Evolutionary conservation across 1,140 invertebrate species (phyloP).

Genomic region (Heliconius eleuchia): DNA sequence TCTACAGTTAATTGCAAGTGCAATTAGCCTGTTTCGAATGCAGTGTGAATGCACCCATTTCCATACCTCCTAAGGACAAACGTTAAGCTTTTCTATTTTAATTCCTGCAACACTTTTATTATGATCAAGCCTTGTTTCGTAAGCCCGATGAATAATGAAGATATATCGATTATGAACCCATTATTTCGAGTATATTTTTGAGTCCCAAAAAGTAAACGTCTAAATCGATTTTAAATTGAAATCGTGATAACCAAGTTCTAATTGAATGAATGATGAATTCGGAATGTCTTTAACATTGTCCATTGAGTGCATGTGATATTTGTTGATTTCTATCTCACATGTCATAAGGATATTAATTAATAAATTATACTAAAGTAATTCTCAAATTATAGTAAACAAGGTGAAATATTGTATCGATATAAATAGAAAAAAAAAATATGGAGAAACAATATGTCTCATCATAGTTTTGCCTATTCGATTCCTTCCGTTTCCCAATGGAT

Average conservation of each 20-base stretch:
- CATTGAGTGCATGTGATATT: no score
- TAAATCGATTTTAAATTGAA: background rate
- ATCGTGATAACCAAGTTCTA: background rate
- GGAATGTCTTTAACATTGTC: no score
- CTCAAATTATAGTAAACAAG: no score
- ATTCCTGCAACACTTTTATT: background rate
- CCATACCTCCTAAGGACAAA: conserved; percentile 11
- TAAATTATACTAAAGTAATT: no score
- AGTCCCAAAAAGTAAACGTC: background rate
- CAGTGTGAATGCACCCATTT: conserved; percentile 35
- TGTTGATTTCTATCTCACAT: no score
- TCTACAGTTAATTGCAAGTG: conserved; percentile 54
- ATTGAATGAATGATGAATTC: background rate
- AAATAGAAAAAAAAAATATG: no score
- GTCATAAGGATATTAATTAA: no score
- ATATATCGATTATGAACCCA: background rate
- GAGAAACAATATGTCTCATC: no score
- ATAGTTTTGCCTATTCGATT: no score
- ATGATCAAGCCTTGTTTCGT: background rate
- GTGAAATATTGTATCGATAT: no score
- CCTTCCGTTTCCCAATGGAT: no score
- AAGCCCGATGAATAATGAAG: background rate
- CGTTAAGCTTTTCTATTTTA: conserved; percentile 2
- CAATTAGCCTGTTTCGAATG: conserved; percentile 59
- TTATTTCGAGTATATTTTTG: background rate